These are phyloP conservation scores for Antheraea mylitta DNA, from an alignment of 1,140 invertebrate species.

Conservation along the genomic window DNA sequence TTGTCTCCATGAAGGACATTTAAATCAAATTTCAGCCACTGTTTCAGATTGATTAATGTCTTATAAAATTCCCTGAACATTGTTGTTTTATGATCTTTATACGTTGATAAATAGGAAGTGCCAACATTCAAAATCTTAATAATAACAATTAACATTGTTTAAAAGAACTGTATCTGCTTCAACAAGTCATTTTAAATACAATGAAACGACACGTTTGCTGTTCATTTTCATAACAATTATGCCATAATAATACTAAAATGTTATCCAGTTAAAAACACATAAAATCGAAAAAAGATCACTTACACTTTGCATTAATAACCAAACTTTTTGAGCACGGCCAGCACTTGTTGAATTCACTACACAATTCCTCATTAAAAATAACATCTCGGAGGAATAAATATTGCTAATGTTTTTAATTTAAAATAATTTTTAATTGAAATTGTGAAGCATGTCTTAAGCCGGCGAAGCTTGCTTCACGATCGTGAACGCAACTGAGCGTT, in stretches of 20 bases:
- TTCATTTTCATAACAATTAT: background rate
- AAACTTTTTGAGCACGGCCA: conserved; percentile 37
- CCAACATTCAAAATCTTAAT: background rate
- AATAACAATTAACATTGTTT: too few relatives aligned
- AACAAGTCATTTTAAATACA: background rate
- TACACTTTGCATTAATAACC: conserved; percentile 40
- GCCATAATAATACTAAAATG: background rate
- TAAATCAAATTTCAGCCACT: background rate
- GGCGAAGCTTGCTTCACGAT: conserved; percentile 11
- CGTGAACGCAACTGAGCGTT: conserved; percentile 47
- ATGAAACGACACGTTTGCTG: background rate
- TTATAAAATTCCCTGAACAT: background rate
- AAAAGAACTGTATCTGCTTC: background rate
- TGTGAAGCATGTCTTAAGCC: conserved; percentile 26
- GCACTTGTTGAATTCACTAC: conserved; percentile 40
- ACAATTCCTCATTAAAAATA: conserved; percentile 48
- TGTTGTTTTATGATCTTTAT: background rate
- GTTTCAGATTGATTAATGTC: conserved; percentile 8
- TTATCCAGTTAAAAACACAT: background rate
- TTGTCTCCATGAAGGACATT: conserved; percentile 23
- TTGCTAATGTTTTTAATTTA: background rate
- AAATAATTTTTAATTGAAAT: conserved; percentile 15
- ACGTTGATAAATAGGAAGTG: background rate
- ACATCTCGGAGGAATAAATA: conserved; percentile 32
- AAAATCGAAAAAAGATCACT: conserved; percentile 27